These are phyloP conservation scores for Gonocerus acuteangulatus DNA, from an alignment of 2,888 invertebrate species.

Conservation along the genomic window DNA sequence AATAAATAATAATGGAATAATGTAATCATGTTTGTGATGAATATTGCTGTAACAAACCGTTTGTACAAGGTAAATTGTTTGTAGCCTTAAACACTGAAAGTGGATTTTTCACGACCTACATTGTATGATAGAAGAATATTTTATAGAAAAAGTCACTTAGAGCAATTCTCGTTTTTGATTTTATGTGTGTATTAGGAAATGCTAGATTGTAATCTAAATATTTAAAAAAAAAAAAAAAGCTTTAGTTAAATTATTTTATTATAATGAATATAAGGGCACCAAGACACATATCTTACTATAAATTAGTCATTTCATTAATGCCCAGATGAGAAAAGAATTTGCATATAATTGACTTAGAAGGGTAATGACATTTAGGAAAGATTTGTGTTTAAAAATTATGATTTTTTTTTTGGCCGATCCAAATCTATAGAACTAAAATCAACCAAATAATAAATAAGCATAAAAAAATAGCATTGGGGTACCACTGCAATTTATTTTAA, in stretches of 20 bases:
- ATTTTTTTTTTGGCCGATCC: too few relatives aligned
- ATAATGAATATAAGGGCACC: constrained; percentile 20
- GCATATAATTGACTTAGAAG: neutral
- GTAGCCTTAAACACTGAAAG: neutral
- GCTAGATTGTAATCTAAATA: constrained; percentile 13
- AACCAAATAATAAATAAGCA: too few relatives aligned
- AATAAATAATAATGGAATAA: too few relatives aligned
- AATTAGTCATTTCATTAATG: constrained; percentile 10
- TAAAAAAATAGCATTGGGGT: too few relatives aligned
- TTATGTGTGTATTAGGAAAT: constrained; percentile 17
- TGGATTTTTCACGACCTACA: neutral
- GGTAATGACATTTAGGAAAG: too few relatives aligned
- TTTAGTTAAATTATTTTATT: constrained; percentile 3
- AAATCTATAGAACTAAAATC: too few relatives aligned
- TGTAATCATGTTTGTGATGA: neutral
- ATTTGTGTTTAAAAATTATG: too few relatives aligned
- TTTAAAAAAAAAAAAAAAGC: constrained; percentile 1
- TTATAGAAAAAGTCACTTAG: neutral
- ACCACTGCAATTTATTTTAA: too few relatives aligned
- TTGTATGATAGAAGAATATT: neutral
- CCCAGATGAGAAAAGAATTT: constrained; percentile 11
- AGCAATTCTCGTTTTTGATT: neutral
- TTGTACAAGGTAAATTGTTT: neutral
- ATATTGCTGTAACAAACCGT: neutral
- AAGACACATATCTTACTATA: constrained; percentile 25